These are phyloP conservation scores for Schizopygopsis malacanthus DNA, from an alignment of 2,797 vertebrate species.

Conservation along the genomic window DNA sequence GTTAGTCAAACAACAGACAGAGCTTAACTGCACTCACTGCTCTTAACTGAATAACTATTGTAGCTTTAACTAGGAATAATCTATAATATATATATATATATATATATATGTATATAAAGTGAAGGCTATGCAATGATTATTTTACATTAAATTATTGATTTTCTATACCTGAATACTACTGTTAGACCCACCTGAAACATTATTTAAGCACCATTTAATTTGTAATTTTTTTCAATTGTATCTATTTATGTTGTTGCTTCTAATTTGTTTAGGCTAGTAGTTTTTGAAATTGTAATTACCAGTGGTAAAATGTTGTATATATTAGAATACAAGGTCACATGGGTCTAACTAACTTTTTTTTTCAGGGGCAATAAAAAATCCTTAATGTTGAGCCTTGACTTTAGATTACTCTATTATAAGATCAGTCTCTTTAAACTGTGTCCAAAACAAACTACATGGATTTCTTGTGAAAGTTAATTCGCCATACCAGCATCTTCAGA, in stretches of 20 bases:
- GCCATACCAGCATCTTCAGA: slow-evolving; percentile 23
- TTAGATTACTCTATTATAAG: not conserved
- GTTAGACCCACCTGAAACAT: not conserved
- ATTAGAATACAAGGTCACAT: not conserved
- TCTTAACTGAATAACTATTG: not conserved
- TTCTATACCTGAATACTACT: not conserved
- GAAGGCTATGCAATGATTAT: not conserved
- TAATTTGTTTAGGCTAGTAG: not conserved
- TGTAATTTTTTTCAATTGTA: not conserved
- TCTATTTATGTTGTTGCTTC: not conserved
- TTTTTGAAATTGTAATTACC: not conserved
- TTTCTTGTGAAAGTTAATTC: slow-evolving; percentile 20
- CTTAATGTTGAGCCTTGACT: not conserved
- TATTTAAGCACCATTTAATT: not conserved
- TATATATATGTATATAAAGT: not conserved
- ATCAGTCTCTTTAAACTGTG: slow-evolving; percentile 11
- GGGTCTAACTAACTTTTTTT: not conserved
- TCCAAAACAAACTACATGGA: slow-evolving; percentile 1
- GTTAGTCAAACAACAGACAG: not conserved
- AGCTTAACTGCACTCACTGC: not conserved
- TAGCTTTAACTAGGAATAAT: not conserved
- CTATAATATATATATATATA: not conserved
- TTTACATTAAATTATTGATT: not conserved
- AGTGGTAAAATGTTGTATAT: not conserved
- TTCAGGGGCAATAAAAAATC: not conserved